Base-by-base conservation (phyloP, 2,888 invertebrate species). In the Pyrrhia umbra region DNA sequence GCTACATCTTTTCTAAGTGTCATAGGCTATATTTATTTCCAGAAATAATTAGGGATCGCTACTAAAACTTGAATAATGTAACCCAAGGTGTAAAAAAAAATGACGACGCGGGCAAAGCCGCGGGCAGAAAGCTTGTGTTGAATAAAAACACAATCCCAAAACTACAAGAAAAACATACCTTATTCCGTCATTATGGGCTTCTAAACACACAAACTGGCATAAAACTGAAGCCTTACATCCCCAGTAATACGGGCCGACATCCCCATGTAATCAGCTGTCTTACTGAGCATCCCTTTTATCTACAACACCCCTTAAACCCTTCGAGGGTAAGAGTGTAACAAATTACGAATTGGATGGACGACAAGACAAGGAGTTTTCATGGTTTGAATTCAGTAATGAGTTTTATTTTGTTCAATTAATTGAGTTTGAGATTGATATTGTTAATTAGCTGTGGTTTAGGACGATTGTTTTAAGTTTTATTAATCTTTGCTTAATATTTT, bases 221-320 rank as follows among this genome's bases (percentile, higher is more conserved):
- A 80, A 78, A 79, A 70, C 81, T 62, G 77, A 79, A 79, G 52
- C 79, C 81, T 60, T 68, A 77, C 75, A 63, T 57, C 77, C 79
- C 83, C 80, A 75, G 84, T 88, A 90, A 88, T 87, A 84, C 85
- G 84, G 75, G 69, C 85, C 88, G 83, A 88, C 90, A 90, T 89
- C 89, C 83, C 84, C 91, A 85, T 88, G 89, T 92, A 93, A 93
- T 93, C 93, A 91, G 85, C 77, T 73, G 79, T 83, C 86, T 88
- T 88, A 89, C 86, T 83, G 82, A 87, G 86, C 86, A 88, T 83
- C 83, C 87, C 89, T 90, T 91, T 92, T 92, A 92, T 92, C 93
- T 90, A 83, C 86, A 85, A 83, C 80, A 84, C 84, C 88, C 85
- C 85, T 88, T 90, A 91, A 90, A 85, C 78, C 81, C 76, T 60